Evolutionary conservation across 2,888 invertebrate genomes (phyloP), one percentile per base, ranked within the genome.

Genomic region (Chaitophorus viminalis): DNA sequence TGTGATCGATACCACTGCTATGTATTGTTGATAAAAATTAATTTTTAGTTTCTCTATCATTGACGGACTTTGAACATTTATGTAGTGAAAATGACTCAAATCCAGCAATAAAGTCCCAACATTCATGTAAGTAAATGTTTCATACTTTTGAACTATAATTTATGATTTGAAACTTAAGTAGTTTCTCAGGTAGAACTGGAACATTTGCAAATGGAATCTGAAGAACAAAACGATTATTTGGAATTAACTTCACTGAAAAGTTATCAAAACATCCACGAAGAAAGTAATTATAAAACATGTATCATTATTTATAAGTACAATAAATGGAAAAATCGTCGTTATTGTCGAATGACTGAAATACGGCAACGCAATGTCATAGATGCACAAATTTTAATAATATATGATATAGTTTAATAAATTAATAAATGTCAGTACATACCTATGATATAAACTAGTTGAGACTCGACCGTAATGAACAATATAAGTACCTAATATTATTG

Each of bases 41-140:
- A 21, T 84, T 39, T 39, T 29, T 72, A 87, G 86, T 78, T 60
- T 87, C 79, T 17, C n/a, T 87, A 25, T 87, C 86, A 1, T 25
- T 87, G 29, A 87, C 79, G 39, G 86, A 87, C 29, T 87, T 60
- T n/a, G 86, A 79, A 72, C 79, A 87, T 31, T 72, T 87, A 11
- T 72, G 18, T 36, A 87, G 86, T 25, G 86, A 87, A 79, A 87
- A 79, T 8, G 79, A 87, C 1, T 87, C 86, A 14, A 74, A 74
- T 72, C 52, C 79, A 1, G 39, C 72, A 14, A 39, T 72, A 25
- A 87, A 60, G 54, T 74, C 60, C 18, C 86, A 72, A 60, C 74
- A 21, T 0, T 79, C 79, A 0, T 17, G 86, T 87, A 39, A 87
- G 72, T 85, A 36, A 21, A 46, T 11, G 8, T 0, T 36, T 52